A percentile compares a stretch with the other conserved stretches of the same genome.
These are phyloP conservation scores for Pipistrellus pygmaeus DNA, from an alignment of 2,797 vertebrate genomes.

Conservation along the genomic window DNA sequence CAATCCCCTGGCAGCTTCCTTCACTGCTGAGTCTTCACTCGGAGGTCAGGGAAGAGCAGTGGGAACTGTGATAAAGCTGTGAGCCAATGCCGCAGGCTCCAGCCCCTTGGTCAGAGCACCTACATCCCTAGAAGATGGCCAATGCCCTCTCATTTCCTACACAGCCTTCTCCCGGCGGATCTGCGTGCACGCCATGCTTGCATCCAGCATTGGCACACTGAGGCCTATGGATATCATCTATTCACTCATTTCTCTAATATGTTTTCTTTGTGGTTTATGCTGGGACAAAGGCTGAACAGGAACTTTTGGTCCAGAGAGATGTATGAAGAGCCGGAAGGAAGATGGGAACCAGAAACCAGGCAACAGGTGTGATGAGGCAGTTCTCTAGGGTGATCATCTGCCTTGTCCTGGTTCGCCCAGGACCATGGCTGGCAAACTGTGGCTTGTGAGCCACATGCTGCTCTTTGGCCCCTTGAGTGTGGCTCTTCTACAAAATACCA, in stretches of 20 bases:
- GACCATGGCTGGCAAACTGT: no score
- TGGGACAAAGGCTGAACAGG: background rate
- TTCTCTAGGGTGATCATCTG: background rate
- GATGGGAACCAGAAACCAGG: background rate
- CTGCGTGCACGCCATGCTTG: background rate
- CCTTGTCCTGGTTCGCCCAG: background rate
- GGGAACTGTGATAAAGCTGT: background rate
- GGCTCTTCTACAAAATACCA: no score
- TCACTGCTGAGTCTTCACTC: background rate
- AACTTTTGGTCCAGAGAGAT: background rate
- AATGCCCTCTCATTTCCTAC: background rate
- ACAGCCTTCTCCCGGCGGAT: accelerated
- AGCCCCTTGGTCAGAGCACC: background rate
- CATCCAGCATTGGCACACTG: background rate
- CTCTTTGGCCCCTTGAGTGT: no score
- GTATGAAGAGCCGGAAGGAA: constrained; percentile 14
- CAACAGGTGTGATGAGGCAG: background rate
- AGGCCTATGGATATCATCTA: background rate
- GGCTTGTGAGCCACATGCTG: no score
- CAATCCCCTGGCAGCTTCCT: accelerated
- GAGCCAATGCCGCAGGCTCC: background rate
- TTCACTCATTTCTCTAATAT: background rate
- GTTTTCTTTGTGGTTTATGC: background rate
- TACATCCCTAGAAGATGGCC: background rate
- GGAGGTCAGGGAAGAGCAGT: background rate